These are phyloP conservation scores for Ectropis grisescens DNA, from an alignment of 1,140 invertebrate genomes.

Conservation along the genomic window DNA sequence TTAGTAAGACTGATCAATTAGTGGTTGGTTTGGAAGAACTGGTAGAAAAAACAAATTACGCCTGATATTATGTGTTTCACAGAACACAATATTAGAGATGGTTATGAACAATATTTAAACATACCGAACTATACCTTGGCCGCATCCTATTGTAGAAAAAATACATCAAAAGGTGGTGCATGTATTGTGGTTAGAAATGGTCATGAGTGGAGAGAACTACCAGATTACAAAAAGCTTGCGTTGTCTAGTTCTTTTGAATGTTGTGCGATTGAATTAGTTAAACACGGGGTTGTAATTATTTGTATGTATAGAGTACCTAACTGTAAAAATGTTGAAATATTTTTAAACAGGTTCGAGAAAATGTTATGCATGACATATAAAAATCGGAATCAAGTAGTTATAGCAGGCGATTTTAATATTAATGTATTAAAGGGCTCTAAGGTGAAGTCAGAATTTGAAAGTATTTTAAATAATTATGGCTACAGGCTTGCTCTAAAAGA, in stretches of 20 bases:
- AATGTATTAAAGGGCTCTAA: too few species aligned
- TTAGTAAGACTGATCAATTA: constrained; percentile 8
- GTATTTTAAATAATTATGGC: too few species aligned
- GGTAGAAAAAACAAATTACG: not conserved
- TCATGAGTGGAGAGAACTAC: constrained; percentile 4
- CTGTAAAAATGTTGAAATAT: too few species aligned
- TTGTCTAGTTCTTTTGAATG: constrained; percentile 5
- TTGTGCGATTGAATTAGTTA: constrained; percentile 11
- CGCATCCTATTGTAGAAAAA: constrained; percentile 4
- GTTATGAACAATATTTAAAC: constrained; percentile 5
- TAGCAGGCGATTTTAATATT: too few species aligned
- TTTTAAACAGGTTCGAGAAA: too few species aligned
- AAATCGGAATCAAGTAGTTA: too few species aligned
- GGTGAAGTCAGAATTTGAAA: too few species aligned
- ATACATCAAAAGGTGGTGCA: constrained; percentile 6
- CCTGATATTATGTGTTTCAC: constrained; percentile 12
- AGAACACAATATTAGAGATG: constrained; percentile 7
- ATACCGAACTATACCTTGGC: constrained; percentile 7
- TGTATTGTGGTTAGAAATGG: constrained; percentile 10
- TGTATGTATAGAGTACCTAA: constrained; percentile 15
- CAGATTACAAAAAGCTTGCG: constrained; percentile 1
- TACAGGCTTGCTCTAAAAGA: too few species aligned
- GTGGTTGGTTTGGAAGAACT: constrained; percentile 5
- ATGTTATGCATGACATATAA: too few species aligned
- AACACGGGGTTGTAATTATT: constrained; percentile 8